Percentiles rank a stretch among this genome's conserved stretches.
phyloP scores from a whole-genome alignment of 2,797 vertebrate species.

The Clarias laeviceps region DNA sequence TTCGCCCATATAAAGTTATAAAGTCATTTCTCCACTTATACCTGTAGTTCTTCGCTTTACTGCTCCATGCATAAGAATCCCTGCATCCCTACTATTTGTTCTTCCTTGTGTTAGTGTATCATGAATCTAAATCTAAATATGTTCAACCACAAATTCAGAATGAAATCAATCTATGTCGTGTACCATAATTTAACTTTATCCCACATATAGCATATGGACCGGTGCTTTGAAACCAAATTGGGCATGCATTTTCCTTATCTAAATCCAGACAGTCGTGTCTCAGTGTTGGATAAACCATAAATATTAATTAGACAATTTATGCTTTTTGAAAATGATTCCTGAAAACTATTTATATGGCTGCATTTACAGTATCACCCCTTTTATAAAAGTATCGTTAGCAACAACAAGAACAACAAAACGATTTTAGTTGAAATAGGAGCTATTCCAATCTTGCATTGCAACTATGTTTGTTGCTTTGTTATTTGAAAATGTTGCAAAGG shows the following conservation, averaged over 20 bases:
- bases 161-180: neutral
- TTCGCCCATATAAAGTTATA: no score
- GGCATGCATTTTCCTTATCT: conserved; percentile 31
- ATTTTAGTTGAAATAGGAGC: neutral
- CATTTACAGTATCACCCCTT: neutral
- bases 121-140: conserved; percentile 1
- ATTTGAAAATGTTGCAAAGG: conserved; percentile 17
- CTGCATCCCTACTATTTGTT: neutral
- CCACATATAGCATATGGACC: neutral
- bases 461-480: neutral
- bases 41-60: neutral
- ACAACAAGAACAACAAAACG: no score
- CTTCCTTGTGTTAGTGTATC: neutral
- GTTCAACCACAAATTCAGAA: neutral
- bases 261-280: conserved; percentile 4
- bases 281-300: conserved; percentile 13
- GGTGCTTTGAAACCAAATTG: conserved; percentile 21
- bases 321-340: neutral
- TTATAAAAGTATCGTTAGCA: neutral
- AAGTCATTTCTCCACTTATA: neutral
- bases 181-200: neutral
- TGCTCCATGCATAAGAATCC: neutral
- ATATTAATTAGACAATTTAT: conserved; percentile 11
- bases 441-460: neutral
- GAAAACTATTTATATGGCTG: neutral